Evolutionary conservation across 2,113 vertebrate species (phyloP), one percentile per base, ranked within the genome.

Genomic region (Oxygymnocypris stewartii): DNA sequence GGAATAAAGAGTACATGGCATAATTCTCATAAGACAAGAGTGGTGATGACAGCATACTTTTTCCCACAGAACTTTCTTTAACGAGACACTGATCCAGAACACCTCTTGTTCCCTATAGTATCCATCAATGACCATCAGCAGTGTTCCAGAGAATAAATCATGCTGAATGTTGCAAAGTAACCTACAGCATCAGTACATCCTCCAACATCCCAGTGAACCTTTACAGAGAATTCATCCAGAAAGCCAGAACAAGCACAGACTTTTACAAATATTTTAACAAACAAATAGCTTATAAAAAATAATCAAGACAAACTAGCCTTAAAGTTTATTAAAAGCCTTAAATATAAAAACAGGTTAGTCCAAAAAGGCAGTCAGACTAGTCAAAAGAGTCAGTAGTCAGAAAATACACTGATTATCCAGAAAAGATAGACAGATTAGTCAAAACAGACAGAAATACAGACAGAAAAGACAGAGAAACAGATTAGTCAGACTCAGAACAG

Each of bases 81-180:
- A 80, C 13, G 4, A 82, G 42, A 67, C 67, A 25, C 80, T 82
- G 40, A 31, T 82, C 61, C 80, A 65, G 47, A 78, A 78, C 51
- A 81, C 16, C 37, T 3, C 0, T 79, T 20, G 16, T 67, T 69
- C 61, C 61, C 25, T 67, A 67, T 14, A 31, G 42, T 82, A 31
- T 31, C 28, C 28, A 31, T 31, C 28, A 31, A 31, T 71, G 61
- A 67, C 79, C 2, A 49, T 35, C 10, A 6, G n/a, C 44, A 20
- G 44, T 31, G 11, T 82, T 82, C 25, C 28, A n/a, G 28, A 71
- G 6, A 31, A 82, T 71, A 16, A 82, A 82, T 51, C 63, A 4
- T 71, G 42, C 28, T 71, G 44, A 71, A 51, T 2, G 63, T 82
- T 47, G 44, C 44, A 69, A 82, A 82, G 18, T 47, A 82, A 44